Conservation (phyloP, 2,113 vertebrate genomes). For the Anoura caudifer region DNA sequence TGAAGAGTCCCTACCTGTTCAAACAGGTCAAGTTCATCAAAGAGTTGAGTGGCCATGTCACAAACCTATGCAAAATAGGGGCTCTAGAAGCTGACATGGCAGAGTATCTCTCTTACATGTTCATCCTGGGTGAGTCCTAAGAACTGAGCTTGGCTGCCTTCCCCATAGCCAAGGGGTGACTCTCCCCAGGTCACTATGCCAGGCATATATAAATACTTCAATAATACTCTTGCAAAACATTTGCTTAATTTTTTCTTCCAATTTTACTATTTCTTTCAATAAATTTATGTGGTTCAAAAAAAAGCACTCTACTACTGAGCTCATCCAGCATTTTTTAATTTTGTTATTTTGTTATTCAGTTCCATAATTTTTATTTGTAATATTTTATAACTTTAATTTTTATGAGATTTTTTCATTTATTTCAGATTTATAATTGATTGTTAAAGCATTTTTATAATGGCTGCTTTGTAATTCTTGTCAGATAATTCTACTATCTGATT, state of each 20-base stretch:
- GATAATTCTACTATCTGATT: neutral
- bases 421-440: neutral
- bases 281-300: neutral
- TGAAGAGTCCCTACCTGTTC: neutral
- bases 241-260: neutral
- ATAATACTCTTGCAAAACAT: neutral
- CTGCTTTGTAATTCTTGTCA: neutral
- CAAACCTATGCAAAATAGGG: neutral
- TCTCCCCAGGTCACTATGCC: neutral
- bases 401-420: neutral
- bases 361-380: neutral
- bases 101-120: neutral
- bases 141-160: neutral
- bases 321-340: neutral
- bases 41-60: neutral
- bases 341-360: neutral
- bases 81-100: neutral
- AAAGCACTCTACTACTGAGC: neutral
- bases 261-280: neutral
- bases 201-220: neutral
- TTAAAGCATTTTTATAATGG: neutral
- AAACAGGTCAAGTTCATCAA: neutral
- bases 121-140: neutral
- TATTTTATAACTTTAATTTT: neutral
- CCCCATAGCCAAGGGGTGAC: neutral